Base-by-base conservation (phyloP, 2,888 invertebrate genomes). In the Mythimna lalbum region DNA sequence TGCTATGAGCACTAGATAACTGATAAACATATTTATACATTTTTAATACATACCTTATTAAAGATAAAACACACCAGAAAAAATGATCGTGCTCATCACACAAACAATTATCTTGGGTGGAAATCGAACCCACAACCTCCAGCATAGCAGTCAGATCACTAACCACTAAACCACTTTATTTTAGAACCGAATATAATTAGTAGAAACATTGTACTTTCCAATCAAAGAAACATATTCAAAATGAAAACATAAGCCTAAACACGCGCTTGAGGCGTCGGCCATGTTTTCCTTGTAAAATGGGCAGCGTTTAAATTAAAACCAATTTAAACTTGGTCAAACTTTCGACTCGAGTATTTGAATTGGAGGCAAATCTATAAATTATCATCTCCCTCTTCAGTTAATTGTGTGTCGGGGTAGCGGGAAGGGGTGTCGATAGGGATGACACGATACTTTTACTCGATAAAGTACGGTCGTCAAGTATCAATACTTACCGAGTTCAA, bases 351-450 rank as follows among this genome's bases (percentile, higher is more conserved):
- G 76, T 76, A 81, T 81, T 82, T 70, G 65, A 78, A 73, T 67
- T 80, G 77, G 55, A 76, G 55, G 76, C 66, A 82, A 82, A 81
- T 81, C 81, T 81, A 81, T 82, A 81, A 81, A 80, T 83, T 82
- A 80, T 76, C 71, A 71, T 82, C 82, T 80, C 82, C 69, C 78
- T 68, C 82, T 76, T 64, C 66, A 65, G 59, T 78, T 82, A 66
- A 82, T 82, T 78, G 71, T 80, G 69, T 69, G 57, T 71, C 47
- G 63, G 67, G 49, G 52, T 27, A 62, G 31, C 9, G 47, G 61
- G 61, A 50, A 69, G 59, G 76, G 66, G 47, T 68, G 73, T 57
- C 70, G 60, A 78, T 27, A 27, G 27, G 2, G 27, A 27, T 27
- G 27, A 27, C 3, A 27, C 27, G 27, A 27, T 27, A 27, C 27